Evolutionary conservation across 2,888 invertebrate genomes (phyloP).

Genomic region (Pecten maximus): DNA sequence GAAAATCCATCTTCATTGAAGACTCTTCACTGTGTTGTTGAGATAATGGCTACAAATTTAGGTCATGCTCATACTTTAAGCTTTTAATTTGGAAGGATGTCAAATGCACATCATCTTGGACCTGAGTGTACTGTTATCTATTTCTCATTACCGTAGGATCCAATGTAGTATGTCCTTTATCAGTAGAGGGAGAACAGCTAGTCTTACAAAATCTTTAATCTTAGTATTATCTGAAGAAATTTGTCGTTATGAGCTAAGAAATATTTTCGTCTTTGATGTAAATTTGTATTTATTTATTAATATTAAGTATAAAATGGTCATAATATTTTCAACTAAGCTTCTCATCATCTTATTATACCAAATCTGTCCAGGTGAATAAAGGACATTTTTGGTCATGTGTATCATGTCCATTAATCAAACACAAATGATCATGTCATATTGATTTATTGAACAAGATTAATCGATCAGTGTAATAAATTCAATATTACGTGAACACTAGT

Average conservation of each 20-base stretch:
- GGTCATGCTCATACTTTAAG: background rate
- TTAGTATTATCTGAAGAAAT: background rate
- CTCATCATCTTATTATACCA: too few species aligned
- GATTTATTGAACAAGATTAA: too few species aligned
- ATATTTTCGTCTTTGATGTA: too few species aligned
- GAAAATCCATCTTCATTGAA: background rate
- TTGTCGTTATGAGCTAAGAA: background rate
- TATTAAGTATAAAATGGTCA: too few species aligned
- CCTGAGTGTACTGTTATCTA: background rate
- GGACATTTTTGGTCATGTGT: too few species aligned
- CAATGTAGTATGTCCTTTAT: background rate
- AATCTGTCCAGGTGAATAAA: too few species aligned
- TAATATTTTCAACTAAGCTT: too few species aligned
- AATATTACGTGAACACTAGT: too few species aligned
- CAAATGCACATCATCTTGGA: background rate
- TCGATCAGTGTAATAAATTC: too few species aligned
- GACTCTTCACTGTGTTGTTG: background rate
- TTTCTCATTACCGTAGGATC: background rate
- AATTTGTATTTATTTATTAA: too few species aligned
- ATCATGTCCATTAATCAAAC: too few species aligned
- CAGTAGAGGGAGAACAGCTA: background rate
- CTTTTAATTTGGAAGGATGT: background rate
- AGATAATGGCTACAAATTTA: background rate
- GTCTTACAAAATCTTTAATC: background rate
- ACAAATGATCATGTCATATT: too few species aligned